Evolutionary conservation across 2,797 vertebrate genomes (phyloP).

Genomic region (Ibycter americanus): DNA sequence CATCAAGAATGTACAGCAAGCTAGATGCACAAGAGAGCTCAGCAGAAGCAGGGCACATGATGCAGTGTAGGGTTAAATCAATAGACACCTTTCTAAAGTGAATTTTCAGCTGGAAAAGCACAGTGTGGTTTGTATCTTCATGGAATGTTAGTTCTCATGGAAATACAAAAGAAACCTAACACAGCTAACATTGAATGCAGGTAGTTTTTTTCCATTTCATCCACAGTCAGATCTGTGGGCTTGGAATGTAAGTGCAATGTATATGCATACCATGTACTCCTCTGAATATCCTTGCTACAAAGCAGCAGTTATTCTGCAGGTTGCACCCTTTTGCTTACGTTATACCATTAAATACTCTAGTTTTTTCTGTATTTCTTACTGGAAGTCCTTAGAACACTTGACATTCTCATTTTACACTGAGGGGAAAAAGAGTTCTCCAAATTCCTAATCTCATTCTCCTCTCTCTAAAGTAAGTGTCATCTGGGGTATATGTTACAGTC

Average conservation of each 20-base stretch:
- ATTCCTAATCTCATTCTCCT: neutral
- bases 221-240: neutral
- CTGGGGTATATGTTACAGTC: neutral
- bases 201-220: neutral
- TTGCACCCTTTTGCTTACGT: neutral
- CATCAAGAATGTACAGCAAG: neutral
- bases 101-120: neutral
- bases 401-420: neutral
- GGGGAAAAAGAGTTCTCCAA: neutral
- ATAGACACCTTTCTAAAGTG: neutral
- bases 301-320: neutral
- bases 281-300: neutral
- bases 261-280: rapidly evolving
- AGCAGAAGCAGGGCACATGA: neutral
- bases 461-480: neutral
- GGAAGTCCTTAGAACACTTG: neutral
- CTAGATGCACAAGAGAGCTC: neutral
- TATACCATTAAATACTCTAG: neutral
- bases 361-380: neutral
- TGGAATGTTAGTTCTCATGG: rapidly evolving
- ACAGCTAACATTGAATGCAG: neutral
- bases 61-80: neutral
- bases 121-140: rapidly evolving
- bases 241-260: neutral
- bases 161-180: neutral